Percentiles rank a stretch among this genome's conserved stretches.
These are phyloP conservation scores for Phymatocera aterrima DNA, from an alignment of 2,888 invertebrate species.

Conservation along the genomic window DNA sequence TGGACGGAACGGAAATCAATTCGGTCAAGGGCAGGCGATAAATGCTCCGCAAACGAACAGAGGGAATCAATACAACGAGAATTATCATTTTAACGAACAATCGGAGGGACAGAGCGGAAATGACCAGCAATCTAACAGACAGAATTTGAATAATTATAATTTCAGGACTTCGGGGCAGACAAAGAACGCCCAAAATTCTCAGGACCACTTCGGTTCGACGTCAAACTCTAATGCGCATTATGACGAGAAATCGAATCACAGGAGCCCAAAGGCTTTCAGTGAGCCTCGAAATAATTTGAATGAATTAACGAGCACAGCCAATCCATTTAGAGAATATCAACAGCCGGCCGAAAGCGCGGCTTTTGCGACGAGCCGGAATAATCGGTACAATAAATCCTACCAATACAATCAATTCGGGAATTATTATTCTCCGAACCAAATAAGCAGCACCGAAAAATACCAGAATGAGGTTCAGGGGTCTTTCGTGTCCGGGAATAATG, in stretches of 20 bases:
- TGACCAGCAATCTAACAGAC: neutral
- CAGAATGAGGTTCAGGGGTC: neutral
- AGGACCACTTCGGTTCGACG: constrained; percentile 58
- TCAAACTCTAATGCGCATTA: constrained; percentile 57
- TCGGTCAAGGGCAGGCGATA: constrained; percentile 54
- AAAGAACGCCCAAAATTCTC: constrained; percentile 47
- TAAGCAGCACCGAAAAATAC: constrained; percentile 49
- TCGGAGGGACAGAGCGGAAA: neutral
- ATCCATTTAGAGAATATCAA: constrained; percentile 80
- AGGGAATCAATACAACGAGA: constrained; percentile 46
- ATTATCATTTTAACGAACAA: constrained; percentile 37
- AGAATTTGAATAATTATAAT: constrained; percentile 35
- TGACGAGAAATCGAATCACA: constrained; percentile 58
- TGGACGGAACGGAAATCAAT: constrained; percentile 54
- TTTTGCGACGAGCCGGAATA: constrained; percentile 78
- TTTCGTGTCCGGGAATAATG: neutral
- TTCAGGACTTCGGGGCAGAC: constrained; percentile 31
- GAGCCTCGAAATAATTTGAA: constrained; percentile 55
- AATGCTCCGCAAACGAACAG: constrained; percentile 53
- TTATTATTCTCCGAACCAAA: constrained; percentile 55
- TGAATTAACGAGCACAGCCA: constrained; percentile 73
- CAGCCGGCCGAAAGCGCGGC: constrained; percentile 87
- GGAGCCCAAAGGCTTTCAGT: constrained; percentile 57
- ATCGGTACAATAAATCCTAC: constrained; percentile 62
- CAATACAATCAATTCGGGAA: constrained; percentile 64